Conservation (phyloP, 2,797 vertebrate genomes). For the Mustela erminea region DNA sequence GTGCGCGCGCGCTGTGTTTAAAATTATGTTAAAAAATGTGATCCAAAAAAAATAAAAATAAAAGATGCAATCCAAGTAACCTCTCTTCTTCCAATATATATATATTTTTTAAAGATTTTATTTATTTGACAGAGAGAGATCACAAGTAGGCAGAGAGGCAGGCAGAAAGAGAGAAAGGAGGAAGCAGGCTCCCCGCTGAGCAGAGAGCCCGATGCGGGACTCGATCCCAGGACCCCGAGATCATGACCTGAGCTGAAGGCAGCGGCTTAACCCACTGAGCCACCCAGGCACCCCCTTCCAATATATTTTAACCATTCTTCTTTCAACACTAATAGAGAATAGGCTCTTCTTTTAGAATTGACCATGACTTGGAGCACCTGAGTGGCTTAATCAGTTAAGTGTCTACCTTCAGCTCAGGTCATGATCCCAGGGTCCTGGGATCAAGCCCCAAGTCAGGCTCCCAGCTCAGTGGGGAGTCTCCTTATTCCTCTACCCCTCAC, state of each 20-base stretch:
- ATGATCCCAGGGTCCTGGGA: background rate
- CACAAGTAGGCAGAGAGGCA: too few species aligned
- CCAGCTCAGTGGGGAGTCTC: background rate
- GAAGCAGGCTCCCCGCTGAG: too few species aligned
- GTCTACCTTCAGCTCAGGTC: background rate
- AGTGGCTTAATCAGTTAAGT: background rate
- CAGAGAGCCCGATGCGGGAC: too few species aligned
- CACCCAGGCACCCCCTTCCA: background rate
- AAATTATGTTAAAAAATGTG: constrained; percentile 43
- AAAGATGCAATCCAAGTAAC: background rate
- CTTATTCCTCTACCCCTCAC: background rate
- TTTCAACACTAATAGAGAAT: constrained; percentile 20
- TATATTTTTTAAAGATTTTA: background rate
- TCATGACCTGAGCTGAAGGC: too few species aligned
- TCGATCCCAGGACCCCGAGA: too few species aligned
- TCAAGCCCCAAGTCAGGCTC: background rate
- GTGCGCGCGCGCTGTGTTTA: background rate
- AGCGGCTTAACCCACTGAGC: too few species aligned
- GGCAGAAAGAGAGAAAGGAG: too few species aligned
- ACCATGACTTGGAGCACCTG: background rate
- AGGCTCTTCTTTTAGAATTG: background rate
- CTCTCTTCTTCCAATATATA: background rate
- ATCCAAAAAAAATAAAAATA: background rate
- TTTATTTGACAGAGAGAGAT: too few species aligned
- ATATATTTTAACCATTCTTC: background rate